Percentiles rank a stretch among this genome's conserved stretches.
These are phyloP conservation scores for Epicauta chinensis DNA, from an alignment of 1,140 invertebrate species.

Conservation along the genomic window DNA sequence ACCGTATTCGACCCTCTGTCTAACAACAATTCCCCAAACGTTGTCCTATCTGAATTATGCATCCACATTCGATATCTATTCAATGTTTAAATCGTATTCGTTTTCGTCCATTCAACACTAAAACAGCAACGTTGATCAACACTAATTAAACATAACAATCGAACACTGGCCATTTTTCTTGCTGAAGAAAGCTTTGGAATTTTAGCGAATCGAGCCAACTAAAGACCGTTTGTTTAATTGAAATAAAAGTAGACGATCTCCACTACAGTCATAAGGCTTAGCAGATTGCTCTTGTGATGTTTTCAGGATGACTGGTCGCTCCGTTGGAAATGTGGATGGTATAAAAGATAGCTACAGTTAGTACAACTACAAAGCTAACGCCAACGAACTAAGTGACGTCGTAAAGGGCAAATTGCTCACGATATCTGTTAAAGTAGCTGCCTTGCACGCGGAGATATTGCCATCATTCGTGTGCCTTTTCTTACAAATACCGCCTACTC, in stretches of 20 bases:
- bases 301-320: too few relatives aligned
- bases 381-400: conserved; percentile 24
- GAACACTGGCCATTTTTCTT: too few relatives aligned
- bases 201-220: too few relatives aligned
- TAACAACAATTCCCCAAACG: neutral
- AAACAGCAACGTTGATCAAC: too few relatives aligned
- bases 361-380: conserved; percentile 2
- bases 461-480: conserved; percentile 15
- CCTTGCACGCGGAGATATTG: conserved; percentile 27
- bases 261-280: conserved; percentile 10
- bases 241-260: conserved; percentile 10
- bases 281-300: conserved; percentile 5
- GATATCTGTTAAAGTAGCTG: conserved; percentile 27
- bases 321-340: too few relatives aligned
- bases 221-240: conserved; percentile 5
- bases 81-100: neutral
- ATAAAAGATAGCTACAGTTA: too few relatives aligned
- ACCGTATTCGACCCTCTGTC: conserved; percentile 2
- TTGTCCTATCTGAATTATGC: conserved; percentile 12
- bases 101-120: too few relatives aligned
- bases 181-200: too few relatives aligned
- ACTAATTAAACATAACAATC: too few relatives aligned
- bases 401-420: conserved; percentile 34
- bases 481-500: conserved; percentile 3
- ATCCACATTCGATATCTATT: conserved; percentile 9